These are phyloP conservation scores for Dolomedes plantarius DNA, from an alignment of 2,888 invertebrate genomes.

Conservation along the genomic window DNA sequence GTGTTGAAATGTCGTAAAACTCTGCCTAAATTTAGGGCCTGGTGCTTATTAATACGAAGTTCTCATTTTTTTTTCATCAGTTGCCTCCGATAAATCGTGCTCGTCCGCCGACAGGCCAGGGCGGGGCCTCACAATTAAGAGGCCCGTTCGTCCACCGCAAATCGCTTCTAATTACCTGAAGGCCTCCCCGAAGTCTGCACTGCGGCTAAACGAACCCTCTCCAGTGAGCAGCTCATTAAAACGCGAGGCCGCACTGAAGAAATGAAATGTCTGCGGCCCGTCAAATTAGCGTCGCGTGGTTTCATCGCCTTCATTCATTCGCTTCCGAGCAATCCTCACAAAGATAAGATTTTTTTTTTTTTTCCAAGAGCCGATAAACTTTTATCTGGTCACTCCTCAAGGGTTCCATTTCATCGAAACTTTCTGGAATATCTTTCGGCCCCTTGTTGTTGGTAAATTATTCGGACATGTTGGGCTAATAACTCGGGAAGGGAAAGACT, in stretches of 20 bases:
- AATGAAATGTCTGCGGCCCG: constrained; percentile 50
- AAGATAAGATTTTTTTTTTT: constrained; percentile 44
- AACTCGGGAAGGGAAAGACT: too few species aligned
- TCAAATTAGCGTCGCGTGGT: constrained; percentile 66
- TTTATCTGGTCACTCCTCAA: constrained; percentile 32
- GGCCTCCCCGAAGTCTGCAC: constrained; percentile 39
- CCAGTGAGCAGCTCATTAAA: constrained; percentile 53
- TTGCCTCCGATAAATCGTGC: constrained; percentile 56
- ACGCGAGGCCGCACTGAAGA: constrained; percentile 50
- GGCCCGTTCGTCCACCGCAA: constrained; percentile 56
- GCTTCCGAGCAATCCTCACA: neutral
- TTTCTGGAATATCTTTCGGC: neutral
- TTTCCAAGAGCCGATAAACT: constrained; percentile 37
- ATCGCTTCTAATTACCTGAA: constrained; percentile 61
- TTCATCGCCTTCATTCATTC: constrained; percentile 52
- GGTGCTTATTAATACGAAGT: constrained; percentile 36
- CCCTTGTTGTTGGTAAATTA: neutral
- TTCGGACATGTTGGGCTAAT: neutral
- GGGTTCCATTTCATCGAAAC: neutral
- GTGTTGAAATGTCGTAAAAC: constrained; percentile 37
- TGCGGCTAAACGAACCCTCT: constrained; percentile 6
- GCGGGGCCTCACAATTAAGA: constrained; percentile 59
- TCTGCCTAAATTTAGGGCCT: constrained; percentile 43
- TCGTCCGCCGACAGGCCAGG: constrained; percentile 51
- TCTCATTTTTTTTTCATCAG: constrained; percentile 29